These are phyloP conservation scores for Leptopilina syphax DNA, from an alignment of 2,888 invertebrate genomes.

Conservation along the genomic window DNA sequence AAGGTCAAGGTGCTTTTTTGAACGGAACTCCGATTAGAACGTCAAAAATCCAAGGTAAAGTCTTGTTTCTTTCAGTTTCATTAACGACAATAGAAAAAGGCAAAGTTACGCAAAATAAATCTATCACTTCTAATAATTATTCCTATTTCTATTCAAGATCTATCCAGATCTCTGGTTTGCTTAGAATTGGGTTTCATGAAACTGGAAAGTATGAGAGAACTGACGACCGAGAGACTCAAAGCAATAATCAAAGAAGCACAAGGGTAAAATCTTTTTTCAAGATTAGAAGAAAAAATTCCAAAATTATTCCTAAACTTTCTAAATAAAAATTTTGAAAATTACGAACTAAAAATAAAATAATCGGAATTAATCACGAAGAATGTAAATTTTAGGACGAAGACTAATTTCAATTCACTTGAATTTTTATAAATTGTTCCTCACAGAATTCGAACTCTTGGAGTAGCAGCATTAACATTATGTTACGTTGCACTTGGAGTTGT, in stretches of 20 bases:
- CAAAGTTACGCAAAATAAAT: too few relatives aligned
- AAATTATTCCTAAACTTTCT: background rate
- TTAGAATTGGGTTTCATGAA: slow-evolving; percentile 72
- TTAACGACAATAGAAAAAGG: too few relatives aligned
- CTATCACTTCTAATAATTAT: background rate
- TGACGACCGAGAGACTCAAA: slow-evolving; percentile 67
- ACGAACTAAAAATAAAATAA: too few relatives aligned
- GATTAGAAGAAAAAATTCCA: background rate
- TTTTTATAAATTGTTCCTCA: background rate
- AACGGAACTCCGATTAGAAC: slow-evolving; percentile 83
- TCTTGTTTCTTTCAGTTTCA: too few relatives aligned
- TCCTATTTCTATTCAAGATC: slow-evolving; percentile 58
- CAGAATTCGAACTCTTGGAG: slow-evolving; percentile 84
- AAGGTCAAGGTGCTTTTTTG: slow-evolving; percentile 86
- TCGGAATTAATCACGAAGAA: too few relatives aligned
- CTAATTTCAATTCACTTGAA: too few relatives aligned
- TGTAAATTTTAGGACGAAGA: too few relatives aligned
- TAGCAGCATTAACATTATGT: slow-evolving; percentile 86
- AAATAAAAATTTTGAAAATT: too few relatives aligned
- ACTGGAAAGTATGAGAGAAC: slow-evolving; percentile 66
- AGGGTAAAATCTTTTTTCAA: slow-evolving; percentile 61
- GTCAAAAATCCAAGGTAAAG: slow-evolving; percentile 79
- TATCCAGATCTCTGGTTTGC: slow-evolving; percentile 71
- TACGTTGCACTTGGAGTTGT: slow-evolving; percentile 85
- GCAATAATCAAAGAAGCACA: slow-evolving; percentile 65